phyloP scores from a whole-genome alignment of 2,888 invertebrate species.

The Tubiluchus corallicola region DNA sequence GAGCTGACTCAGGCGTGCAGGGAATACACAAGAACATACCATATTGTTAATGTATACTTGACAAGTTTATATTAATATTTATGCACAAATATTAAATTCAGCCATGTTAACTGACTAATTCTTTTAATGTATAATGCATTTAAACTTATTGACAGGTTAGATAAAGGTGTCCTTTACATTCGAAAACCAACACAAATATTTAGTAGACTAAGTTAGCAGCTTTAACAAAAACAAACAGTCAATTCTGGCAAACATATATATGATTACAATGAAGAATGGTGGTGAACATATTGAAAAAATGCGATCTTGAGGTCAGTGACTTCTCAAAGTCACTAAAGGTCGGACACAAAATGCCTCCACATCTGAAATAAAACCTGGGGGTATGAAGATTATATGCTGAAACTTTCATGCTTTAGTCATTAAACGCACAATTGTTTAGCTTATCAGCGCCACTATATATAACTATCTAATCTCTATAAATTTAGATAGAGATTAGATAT shows the following conservation, averaged over 20 bases:
- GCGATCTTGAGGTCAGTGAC: not conserved
- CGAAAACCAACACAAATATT: not conserved
- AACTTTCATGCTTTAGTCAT: conserved; percentile 1
- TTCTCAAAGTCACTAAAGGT: not conserved
- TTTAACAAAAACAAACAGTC: not conserved
- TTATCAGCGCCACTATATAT: not conserved
- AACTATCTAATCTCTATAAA: too few species aligned
- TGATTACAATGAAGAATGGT: not conserved
- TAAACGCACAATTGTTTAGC: not conserved
- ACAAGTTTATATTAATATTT: too few species aligned
- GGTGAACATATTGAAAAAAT: not conserved
- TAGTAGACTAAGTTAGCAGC: not conserved
- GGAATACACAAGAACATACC: too few species aligned
- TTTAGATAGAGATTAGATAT: too few species aligned
- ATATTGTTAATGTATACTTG: too few species aligned
- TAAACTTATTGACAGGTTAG: too few species aligned
- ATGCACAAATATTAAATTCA: too few species aligned
- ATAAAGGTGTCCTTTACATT: too few species aligned
- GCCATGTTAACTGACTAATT: too few species aligned
- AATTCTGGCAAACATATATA: not conserved
- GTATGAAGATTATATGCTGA: not conserved
- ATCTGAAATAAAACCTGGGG: not conserved
- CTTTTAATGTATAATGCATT: too few species aligned
- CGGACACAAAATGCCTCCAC: not conserved
- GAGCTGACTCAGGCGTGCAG: too few species aligned